Evolutionary conservation across 2,888 invertebrate species (phyloP).

Genomic region (Diaprepes abbreviatus): DNA sequence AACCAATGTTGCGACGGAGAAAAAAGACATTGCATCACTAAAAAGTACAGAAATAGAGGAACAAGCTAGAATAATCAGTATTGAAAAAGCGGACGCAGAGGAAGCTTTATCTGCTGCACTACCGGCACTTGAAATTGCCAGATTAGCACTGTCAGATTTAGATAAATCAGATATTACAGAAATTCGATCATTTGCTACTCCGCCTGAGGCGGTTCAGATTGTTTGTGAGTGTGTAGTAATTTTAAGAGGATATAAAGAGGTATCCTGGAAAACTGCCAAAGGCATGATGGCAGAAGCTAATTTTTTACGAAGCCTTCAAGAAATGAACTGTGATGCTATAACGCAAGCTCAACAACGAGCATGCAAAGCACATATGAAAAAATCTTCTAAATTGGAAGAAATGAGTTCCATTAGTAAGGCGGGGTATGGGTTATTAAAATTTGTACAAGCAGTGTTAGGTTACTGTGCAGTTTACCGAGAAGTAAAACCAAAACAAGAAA

Average conservation of each 20-base stretch:
- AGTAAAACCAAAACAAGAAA: constrained; percentile 88
- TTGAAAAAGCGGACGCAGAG: constrained; percentile 89
- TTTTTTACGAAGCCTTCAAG: constrained; percentile 84
- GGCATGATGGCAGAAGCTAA: constrained; percentile 93
- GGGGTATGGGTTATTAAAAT: constrained; percentile 87
- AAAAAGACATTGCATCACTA: constrained; percentile 83
- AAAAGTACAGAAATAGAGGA: constrained; percentile 88
- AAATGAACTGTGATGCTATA: constrained; percentile 87
- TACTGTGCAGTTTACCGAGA: constrained; percentile 91
- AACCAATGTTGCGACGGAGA: constrained; percentile 79
- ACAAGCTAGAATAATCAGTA: constrained; percentile 82
- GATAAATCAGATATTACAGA: constrained; percentile 94
- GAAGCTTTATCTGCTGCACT: constrained; percentile 84
- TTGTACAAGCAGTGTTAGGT: constrained; percentile 89
- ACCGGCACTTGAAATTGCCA: constrained; percentile 87
- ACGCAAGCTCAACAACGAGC: constrained; percentile 79
- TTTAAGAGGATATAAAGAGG: constrained; percentile 84
- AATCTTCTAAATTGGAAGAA: constrained; percentile 80
- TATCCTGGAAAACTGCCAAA: constrained; percentile 92
- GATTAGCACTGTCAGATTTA: constrained; percentile 83
- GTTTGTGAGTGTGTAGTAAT: constrained; percentile 93
- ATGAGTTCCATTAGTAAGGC: constrained; percentile 90
- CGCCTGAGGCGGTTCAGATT: constrained; percentile 89
- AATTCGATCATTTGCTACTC: constrained; percentile 92
- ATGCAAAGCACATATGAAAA: constrained; percentile 81